A percentile compares a stretch with the other conserved stretches of the same genome.
Evolutionary conservation across 2,797 vertebrate species (phyloP).

Genomic region (Sternotherus odoratus): DNA sequence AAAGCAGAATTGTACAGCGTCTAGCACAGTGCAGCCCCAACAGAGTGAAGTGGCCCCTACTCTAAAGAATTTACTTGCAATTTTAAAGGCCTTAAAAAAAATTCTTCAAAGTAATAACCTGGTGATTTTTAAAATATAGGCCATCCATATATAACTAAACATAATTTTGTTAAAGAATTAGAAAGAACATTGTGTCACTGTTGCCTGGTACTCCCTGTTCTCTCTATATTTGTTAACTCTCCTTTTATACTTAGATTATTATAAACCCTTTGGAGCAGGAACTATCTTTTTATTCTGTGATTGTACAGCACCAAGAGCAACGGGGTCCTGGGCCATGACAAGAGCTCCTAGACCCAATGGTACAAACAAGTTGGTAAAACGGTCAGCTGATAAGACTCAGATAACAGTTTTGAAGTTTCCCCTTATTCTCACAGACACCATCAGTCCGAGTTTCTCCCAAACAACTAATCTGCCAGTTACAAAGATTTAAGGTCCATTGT

Average conservation of each 20-base stretch:
- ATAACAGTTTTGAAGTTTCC: accelerated
- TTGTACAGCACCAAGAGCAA: background rate
- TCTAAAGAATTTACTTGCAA: background rate
- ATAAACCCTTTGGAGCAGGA: background rate
- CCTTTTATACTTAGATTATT: background rate
- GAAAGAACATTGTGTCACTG: background rate
- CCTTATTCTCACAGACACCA: background rate
- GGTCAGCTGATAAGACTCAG: accelerated
- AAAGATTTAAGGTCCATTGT: accelerated
- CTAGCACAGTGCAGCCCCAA: no score
- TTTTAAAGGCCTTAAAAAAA: background rate
- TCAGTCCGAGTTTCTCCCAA: background rate
- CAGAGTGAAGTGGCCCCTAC: background rate
- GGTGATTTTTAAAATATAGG: background rate
- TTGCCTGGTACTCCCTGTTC: background rate
- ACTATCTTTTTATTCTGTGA: background rate
- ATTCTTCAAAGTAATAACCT: background rate
- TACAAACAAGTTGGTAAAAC: background rate
- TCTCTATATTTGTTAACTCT: background rate
- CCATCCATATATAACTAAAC: background rate
- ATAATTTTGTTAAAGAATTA: background rate
- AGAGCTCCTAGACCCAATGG: background rate
- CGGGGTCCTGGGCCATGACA: background rate
- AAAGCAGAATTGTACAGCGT: no score
- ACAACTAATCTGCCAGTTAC: background rate